Base-by-base conservation (phyloP, 2,797 vertebrate genomes). In the Balearica regulorum region DNA sequence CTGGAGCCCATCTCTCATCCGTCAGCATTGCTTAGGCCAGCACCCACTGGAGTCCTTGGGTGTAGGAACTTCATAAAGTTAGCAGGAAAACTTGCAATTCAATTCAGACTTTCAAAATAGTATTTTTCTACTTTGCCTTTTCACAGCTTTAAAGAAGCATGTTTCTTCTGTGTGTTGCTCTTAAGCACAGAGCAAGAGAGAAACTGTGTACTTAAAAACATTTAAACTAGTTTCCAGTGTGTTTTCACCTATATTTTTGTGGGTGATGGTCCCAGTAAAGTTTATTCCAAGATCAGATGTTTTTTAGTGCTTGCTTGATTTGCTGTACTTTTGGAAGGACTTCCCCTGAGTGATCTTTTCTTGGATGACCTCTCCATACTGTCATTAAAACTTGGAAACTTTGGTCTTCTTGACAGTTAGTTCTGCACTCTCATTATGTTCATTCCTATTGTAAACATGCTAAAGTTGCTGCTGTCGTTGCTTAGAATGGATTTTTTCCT, bases 331-430 rank as follows among this genome's bases (percentile, higher is more conserved):
- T 61, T 91, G 82, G 87, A 92, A 92, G 83, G 92, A 87, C 87
- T 95, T 98, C 87, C 66, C 80, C 92, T 61, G 87, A 84, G 94
- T 80, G 62, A 97, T 91, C 22, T 91, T 89, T 95, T 97, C 90
- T 96, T 96, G 93, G 94, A 97, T 98, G 94, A 98, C 98, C 97
- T 97, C 87, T 58, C 64, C 90, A 28, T 81, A n/a, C 83, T 87
- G 86, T 94, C 79, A 89, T 96, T 97, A 96, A 93, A 91, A 94
- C 92, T 91, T 94, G 92, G 96, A 97, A 96, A 94, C 91, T 86
- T 96, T 85, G 90, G 37, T 95, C 90, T 41, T 95, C 93, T 91
- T 79, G 96, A 94, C 89, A 94, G 81, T 72, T 80, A 87, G n/a
- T 94, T 94, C 66, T 96, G 82, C 80, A 22, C 43, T 91, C 92